phyloP scores from a whole-genome alignment of 2,113 vertebrate species.

The Chauna torquata region DNA sequence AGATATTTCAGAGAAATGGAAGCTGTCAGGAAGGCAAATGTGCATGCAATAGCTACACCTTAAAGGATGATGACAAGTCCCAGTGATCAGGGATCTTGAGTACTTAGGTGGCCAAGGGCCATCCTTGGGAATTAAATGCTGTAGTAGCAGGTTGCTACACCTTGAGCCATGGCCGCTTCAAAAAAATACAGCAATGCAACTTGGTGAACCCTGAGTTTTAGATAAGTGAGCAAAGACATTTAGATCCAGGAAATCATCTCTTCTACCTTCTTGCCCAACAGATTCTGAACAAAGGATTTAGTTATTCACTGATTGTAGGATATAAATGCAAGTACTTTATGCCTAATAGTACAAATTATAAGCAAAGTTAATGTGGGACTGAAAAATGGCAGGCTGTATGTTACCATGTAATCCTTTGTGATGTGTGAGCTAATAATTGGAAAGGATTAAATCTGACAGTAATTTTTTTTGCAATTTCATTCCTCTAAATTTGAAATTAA shows the following conservation, averaged over 20 bases:
- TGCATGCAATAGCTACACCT: neutral
- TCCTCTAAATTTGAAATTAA: neutral
- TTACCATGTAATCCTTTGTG: neutral
- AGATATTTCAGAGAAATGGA: neutral
- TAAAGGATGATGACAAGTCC: neutral
- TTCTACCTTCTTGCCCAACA: neutral
- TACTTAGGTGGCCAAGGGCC: neutral
- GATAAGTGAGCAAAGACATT: neutral
- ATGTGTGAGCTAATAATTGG: neutral
- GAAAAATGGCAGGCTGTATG: neutral
- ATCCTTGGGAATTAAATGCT: neutral
- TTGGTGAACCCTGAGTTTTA: neutral
- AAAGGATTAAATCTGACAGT: neutral
- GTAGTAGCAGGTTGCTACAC: neutral
- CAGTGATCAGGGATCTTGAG: neutral
- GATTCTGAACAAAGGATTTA: neutral
- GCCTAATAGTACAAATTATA: neutral
- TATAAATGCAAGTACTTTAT: neutral
- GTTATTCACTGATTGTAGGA: neutral
- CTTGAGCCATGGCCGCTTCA: neutral
- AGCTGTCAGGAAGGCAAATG: neutral
- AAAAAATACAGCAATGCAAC: neutral
- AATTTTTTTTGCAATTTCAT: neutral
- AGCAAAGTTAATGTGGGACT: neutral
- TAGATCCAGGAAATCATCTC: neutral